Base-by-base conservation (phyloP, 2,888 invertebrate genomes). In the Cepaea hortensis region DNA sequence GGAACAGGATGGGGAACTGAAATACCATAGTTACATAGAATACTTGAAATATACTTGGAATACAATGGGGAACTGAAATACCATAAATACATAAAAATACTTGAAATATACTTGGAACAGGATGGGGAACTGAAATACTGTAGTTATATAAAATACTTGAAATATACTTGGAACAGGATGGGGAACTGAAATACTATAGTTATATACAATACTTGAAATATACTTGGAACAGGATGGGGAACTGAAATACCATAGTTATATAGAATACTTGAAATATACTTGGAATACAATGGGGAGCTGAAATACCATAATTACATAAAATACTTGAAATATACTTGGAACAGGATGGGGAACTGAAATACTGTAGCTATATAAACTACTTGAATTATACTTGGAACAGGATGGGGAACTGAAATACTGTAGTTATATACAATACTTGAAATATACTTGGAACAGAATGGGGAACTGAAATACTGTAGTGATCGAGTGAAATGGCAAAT, bases 201-300 rank as follows among this genome's bases (percentile, higher is more conserved):
- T 62, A n/a, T n/a, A n/a, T n/a, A n/a, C n/a, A n/a, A n/a, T n/a
- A n/a, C n/a, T n/a, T n/a, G n/a, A 35, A 35, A 35, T 35, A 35
- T 35, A 35, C 35, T 35, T 35, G 35, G 35, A 35, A 35, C 35
- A 35, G 35, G 35, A 35, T 35, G 35, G 35, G 35, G 35, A 35
- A 35, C 35, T 35, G 35, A 35, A 35, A 35, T 35, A 35, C 35
- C 35, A 35, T 35, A 35, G 35, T 35, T 35, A 35, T 1, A 97
- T 96, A 91, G 98, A 97, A 93, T 97, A 99, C 90, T 96, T 96
- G 92, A 97, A 97, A 94, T 99, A 99, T 0, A 98, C 97, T 73
- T 96, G 95, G 93, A 98, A 98, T 82, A 96, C 96, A 82, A 97
- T 97, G 65, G 96, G 96, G 89, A 95, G 95, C 93, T 95, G 92